A percentile compares a stretch with the other conserved stretches of the same genome.
These are phyloP conservation scores for Dasyprocta punctata DNA, from an alignment of 2,113 vertebrate species.

Conservation along the genomic window DNA sequence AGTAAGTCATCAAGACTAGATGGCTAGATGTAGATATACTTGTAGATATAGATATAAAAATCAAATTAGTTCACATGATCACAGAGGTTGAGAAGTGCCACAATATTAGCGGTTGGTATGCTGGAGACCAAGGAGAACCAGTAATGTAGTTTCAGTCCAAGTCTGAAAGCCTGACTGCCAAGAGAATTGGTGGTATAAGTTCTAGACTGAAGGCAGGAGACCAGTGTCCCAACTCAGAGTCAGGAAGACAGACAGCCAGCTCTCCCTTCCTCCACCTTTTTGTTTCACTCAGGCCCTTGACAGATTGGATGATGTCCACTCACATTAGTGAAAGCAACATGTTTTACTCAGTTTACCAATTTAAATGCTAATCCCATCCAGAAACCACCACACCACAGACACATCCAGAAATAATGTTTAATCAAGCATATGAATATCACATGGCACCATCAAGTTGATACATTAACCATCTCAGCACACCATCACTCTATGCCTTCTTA, in stretches of 20 bases:
- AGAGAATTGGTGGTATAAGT: not conserved
- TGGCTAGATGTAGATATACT: not conserved
- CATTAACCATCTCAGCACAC: not conserved
- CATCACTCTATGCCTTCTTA: not conserved
- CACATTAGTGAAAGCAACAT: not conserved
- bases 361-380: not conserved
- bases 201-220: not conserved
- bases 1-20: not conserved
- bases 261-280: not conserved
- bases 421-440: not conserved
- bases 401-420: constrained; percentile 19
- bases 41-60: not conserved
- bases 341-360: not conserved
- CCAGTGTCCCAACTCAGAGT: not conserved
- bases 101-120: not conserved
- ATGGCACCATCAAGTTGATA: not conserved
- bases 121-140: not conserved
- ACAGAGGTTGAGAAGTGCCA: not conserved
- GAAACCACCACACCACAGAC: not conserved
- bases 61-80: not conserved
- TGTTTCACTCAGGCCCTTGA: not conserved
- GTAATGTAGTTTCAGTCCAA: not conserved
- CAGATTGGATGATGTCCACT: not conserved
- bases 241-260: not conserved
- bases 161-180: not conserved